Evolutionary conservation across 1,140 invertebrate genomes (phyloP).

Genomic region (Pseudachorutes palmiensis): DNA sequence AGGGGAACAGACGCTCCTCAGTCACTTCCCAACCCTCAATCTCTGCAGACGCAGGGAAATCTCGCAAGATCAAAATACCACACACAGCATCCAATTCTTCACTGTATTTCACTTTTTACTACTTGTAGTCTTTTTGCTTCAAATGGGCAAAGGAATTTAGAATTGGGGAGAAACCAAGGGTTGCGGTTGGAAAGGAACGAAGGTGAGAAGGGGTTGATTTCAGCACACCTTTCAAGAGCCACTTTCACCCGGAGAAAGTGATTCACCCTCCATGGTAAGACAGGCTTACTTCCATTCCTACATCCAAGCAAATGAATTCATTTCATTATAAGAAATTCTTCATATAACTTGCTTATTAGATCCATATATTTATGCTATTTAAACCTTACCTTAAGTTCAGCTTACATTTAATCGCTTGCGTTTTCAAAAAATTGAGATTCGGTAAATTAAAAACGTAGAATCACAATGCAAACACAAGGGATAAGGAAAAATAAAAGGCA

Average conservation of each 20-base stretch:
- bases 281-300: background rate
- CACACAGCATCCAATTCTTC: too few relatives aligned
- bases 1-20: background rate
- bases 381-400: background rate
- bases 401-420: background rate
- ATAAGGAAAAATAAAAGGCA: too few relatives aligned
- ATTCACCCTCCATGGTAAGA: background rate
- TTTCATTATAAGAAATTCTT: slow-evolving; percentile 3
- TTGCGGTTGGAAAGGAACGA: background rate
- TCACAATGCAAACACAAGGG: background rate
- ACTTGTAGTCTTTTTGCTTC: background rate
- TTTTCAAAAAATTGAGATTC: background rate
- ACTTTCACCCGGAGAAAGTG: background rate
- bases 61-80: background rate
- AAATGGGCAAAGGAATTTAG: background rate
- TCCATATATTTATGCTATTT: background rate
- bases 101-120: too few relatives aligned
- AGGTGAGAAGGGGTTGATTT: background rate
- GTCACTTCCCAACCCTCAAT: background rate
- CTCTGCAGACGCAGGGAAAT: background rate
- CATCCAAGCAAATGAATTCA: background rate
- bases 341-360: background rate
- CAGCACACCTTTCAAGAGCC: background rate
- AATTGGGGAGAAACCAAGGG: background rate
- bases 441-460: background rate